These are phyloP conservation scores for Porites lutea DNA, from an alignment of 64 coral and sea anemone species.

Conservation along the genomic window DNA sequence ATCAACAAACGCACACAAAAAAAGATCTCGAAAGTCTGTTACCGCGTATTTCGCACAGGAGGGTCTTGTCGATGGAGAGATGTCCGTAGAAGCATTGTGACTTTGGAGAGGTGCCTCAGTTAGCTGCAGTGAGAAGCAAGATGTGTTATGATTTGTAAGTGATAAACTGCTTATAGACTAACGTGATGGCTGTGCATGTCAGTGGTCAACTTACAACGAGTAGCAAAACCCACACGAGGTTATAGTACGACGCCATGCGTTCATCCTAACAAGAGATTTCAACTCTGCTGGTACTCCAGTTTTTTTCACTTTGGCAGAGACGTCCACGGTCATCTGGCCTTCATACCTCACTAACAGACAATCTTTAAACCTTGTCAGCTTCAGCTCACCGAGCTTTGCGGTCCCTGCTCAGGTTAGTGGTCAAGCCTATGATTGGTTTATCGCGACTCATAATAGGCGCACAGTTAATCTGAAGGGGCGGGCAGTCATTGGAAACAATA, in stretches of 20 bases:
- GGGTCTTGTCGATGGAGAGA: background rate
- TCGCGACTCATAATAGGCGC: constrained; percentile 27
- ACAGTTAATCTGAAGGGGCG: constrained; percentile 52
- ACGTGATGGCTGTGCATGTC: constrained; percentile 6
- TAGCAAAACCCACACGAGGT: constrained; percentile 48
- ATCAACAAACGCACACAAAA: constrained; percentile 33
- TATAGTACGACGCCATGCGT: constrained; percentile 29
- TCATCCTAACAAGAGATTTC: constrained; percentile 39
- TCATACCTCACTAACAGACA: constrained; percentile 52
- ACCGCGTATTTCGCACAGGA: constrained; percentile 34
- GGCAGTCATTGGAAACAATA: constrained; percentile 25
- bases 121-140: constrained; percentile 37
- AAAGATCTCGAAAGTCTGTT: constrained; percentile 50
- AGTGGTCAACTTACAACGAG: constrained; percentile 51
- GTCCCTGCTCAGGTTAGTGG: constrained; percentile 23
- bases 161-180: constrained; percentile 21
- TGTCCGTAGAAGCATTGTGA: constrained; percentile 11
- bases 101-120: constrained; percentile 25
- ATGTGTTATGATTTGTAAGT: constrained; percentile 41
- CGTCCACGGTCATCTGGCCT: constrained; percentile 34
- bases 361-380: constrained; percentile 57
- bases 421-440: constrained; percentile 27
- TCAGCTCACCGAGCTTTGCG: constrained; percentile 22
- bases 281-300: background rate
- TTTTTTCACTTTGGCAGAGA: constrained; percentile 13